A percentile compares a stretch with the other conserved stretches of the same genome.
Conservation (phyloP, 2,113 vertebrate species). For the Dromaius novaehollandiae region DNA sequence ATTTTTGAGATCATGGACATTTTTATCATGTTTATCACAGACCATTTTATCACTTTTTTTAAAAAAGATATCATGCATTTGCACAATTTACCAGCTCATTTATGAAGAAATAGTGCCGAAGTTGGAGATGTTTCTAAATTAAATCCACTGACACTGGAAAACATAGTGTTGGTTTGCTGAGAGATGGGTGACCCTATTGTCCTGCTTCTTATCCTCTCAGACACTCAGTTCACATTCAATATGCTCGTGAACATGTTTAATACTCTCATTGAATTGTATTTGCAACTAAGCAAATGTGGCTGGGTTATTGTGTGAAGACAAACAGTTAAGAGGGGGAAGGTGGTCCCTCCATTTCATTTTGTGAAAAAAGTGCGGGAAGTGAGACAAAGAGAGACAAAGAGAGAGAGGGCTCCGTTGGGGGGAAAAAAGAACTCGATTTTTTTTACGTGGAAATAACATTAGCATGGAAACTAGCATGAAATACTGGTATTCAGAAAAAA, state of each 20-base stretch:
- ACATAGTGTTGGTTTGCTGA: background rate
- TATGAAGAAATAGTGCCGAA: background rate
- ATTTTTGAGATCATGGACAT: background rate
- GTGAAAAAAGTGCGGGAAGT: background rate
- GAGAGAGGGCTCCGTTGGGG: background rate
- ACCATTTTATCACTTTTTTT: background rate
- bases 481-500: background rate
- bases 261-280: background rate
- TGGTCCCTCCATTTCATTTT: background rate
- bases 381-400: background rate
- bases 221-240: background rate
- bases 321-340: background rate
- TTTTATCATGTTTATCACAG: background rate
- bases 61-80: background rate
- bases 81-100: background rate
- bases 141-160: background rate
- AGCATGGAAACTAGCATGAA: background rate
- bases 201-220: background rate
- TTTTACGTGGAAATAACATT: background rate
- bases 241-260: fast-evolving
- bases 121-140: background rate
- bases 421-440: background rate
- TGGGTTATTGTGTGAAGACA: background rate
- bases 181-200: background rate
- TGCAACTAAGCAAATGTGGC: background rate